These are phyloP conservation scores for Dromococcyx pavoninus DNA, from an alignment of 2,797 vertebrate genomes.

Conservation along the genomic window DNA sequence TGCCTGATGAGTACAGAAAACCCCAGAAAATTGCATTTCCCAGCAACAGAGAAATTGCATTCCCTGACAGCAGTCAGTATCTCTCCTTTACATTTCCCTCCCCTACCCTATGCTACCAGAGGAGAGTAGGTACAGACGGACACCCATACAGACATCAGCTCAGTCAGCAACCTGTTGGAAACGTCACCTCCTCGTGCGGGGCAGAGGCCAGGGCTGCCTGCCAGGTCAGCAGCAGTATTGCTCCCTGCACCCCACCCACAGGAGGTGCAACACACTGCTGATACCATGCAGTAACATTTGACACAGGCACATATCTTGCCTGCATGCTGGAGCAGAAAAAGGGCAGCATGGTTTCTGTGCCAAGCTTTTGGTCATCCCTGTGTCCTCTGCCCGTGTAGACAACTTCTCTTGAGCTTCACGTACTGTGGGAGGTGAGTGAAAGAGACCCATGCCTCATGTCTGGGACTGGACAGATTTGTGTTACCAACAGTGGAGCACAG, in stretches of 20 bases:
- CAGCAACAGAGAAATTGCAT: not conserved
- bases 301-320: accelerated
- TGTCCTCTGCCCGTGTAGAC: accelerated
- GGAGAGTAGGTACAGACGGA: not conserved
- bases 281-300: accelerated
- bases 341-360: not conserved
- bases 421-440: not conserved
- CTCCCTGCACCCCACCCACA: not conserved
- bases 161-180: not conserved
- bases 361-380: not conserved
- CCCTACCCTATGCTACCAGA: accelerated
- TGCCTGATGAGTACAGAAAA: not conserved
- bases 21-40: not conserved
- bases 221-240: not conserved
- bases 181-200: not conserved
- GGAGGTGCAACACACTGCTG: accelerated
- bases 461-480: not conserved
- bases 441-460: accelerated
- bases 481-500: not conserved
- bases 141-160: not conserved
- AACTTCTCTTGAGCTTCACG: not conserved
- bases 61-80: not conserved
- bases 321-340: not conserved
- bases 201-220: not conserved
- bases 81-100: not conserved